A percentile compares a stretch with the other conserved stretches of the same genome.
Conservation (phyloP, 2,797 vertebrate species). For the Acanthopagrus latus region DNA sequence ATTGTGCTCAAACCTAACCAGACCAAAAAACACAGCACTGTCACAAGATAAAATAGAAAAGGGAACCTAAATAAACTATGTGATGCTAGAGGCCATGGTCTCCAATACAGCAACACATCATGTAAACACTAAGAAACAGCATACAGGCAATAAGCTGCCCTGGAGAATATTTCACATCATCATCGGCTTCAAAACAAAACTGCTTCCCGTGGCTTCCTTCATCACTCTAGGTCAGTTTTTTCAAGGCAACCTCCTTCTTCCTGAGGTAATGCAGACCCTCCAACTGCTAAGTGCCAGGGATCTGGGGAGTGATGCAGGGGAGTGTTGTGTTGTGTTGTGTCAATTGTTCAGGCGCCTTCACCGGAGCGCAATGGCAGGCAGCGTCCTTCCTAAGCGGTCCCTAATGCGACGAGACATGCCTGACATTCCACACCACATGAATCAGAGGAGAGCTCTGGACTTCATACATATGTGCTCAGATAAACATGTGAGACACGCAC, state of each 20-base stretch:
- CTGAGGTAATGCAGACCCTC: conserved; percentile 71
- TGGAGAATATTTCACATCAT: conserved; percentile 13
- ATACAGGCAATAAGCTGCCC: neutral
- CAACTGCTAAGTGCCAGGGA: conserved; percentile 92
- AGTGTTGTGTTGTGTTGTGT: conserved; percentile 76
- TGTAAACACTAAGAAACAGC: neutral
- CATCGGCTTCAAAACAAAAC: conserved; percentile 23
- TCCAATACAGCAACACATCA: neutral
- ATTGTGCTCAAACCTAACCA: too few relatives aligned
- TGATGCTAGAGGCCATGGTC: neutral
- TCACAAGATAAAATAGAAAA: too few relatives aligned
- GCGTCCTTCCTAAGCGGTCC: conserved; percentile 85
- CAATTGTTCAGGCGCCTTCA: conserved; percentile 90
- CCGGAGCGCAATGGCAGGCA: conserved; percentile 82
- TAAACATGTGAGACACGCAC: conserved; percentile 18
- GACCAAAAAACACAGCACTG: too few relatives aligned
- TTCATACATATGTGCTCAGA: conserved; percentile 52
- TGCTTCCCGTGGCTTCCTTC: neutral
- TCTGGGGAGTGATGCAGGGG: conserved; percentile 73
- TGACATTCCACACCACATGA: conserved; percentile 92
- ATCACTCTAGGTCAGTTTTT: conserved; percentile 84
- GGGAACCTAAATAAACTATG: neutral
- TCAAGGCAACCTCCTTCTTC: conserved; percentile 68
- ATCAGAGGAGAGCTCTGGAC: conserved; percentile 82
- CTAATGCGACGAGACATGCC: conserved; percentile 90